Evolutionary conservation across 2,797 vertebrate genomes (phyloP), one percentile per base, ranked within the genome.

Genomic region (Tragopan temminckii): DNA sequence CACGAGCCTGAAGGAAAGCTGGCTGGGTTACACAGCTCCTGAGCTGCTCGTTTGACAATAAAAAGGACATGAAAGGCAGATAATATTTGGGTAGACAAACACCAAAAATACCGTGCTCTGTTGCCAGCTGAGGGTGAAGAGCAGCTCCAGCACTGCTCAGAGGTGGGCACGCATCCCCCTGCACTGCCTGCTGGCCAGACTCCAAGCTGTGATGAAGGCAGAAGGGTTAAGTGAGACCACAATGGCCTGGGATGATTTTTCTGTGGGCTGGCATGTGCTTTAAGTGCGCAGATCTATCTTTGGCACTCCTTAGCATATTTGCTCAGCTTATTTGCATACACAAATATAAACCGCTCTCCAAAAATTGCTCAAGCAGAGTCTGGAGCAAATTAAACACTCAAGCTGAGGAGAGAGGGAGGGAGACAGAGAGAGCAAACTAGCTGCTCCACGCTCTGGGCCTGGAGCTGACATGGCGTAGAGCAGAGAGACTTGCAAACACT

Each of bases 271-370:
- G 90, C 77, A 31, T 63, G 78, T 71, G 72, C 70, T 93, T 84
- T 46, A 58, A 81, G 75, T 38, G 20, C 78, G 74, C 89, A 11
- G 11, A 70, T 86, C 94, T 95, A 91, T 96, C 95, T 97, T 96
- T 96, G 94, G 94, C 94, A 84, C 70, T 88, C 80, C 93, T 95
- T 90, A 66, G 91, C 82, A 72, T 95, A 90, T 95, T 94, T 94
- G 82, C 88, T 96, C 79, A 40, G 84, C 67, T 66, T 48, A 93
- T 96, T 95, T 96, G 93, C 95, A 96, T 95, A 92, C 78, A 91
- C 86, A 90, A 87, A 95, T 95, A 94, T 90, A 95, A 94, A 94
- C 84, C 11, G 25, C 92, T 95, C 90, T 93, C 85, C 74, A 83
- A 91, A 96, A 97, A 97, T 53, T 75, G 91, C 89, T 97, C 93